Evolutionary conservation across 2,797 vertebrate species (phyloP).

Genomic region (Menidia menidia): DNA sequence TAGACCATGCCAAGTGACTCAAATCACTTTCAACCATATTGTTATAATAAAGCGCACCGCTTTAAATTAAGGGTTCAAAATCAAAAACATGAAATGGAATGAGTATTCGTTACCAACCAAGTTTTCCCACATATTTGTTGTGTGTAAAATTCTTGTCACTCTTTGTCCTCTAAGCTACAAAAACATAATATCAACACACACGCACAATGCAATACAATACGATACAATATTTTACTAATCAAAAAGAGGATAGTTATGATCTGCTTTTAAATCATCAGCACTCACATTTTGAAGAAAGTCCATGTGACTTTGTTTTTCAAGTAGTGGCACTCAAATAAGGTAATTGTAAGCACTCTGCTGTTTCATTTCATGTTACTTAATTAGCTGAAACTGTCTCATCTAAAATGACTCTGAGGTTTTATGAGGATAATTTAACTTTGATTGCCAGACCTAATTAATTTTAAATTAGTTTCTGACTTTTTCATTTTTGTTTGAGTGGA

Average conservation of each 20-base stretch:
- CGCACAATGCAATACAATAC: neutral
- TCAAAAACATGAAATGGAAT: too few species aligned
- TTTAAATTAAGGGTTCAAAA: neutral
- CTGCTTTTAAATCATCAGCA: conserved; percentile 3
- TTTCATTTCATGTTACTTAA: conserved; percentile 32
- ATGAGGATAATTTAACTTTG: conserved; percentile 39
- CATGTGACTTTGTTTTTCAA: conserved; percentile 23
- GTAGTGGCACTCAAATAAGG: conserved; percentile 30
- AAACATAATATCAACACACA: conserved; percentile 1
- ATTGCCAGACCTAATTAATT: conserved; percentile 45
- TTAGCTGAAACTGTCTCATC: conserved; percentile 37
- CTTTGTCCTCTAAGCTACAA: too few species aligned
- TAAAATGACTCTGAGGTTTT: conserved; percentile 39
- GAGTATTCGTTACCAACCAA: too few species aligned
- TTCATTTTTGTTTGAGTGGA: conserved; percentile 8
- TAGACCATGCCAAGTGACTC: neutral
- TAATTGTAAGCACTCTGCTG: conserved; percentile 34
- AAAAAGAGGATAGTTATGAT: conserved; percentile 28
- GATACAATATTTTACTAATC: conserved; percentile 16
- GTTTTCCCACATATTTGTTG: too few species aligned
- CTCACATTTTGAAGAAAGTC: conserved; percentile 18
- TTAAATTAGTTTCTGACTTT: conserved; percentile 1
- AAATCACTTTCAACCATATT: neutral
- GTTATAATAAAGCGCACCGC: neutral
- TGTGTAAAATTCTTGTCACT: too few species aligned